phyloP scores from a whole-genome alignment of 2,888 invertebrate genomes.

The Melieria picta region DNA sequence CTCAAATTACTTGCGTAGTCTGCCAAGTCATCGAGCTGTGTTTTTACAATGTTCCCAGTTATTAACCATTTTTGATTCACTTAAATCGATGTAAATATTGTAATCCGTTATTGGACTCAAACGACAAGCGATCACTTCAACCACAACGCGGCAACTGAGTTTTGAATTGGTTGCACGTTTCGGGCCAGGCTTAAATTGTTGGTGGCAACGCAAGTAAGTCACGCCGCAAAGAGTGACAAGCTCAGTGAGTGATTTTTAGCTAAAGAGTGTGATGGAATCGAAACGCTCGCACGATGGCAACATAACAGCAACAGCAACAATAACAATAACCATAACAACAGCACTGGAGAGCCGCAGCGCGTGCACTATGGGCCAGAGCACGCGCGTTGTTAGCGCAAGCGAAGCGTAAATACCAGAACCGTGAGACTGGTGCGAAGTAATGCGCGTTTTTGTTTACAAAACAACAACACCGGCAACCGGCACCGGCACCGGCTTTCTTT shows the following conservation, averaged over 20 bases:
- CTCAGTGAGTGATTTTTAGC: background rate
- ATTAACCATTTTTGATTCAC: no score
- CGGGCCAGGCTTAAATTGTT: slow-evolving; percentile 16
- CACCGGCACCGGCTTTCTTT: background rate
- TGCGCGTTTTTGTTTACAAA: slow-evolving; percentile 8
- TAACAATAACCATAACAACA: background rate
- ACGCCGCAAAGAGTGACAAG: slow-evolving; percentile 1
- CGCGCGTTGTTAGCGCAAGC: background rate
- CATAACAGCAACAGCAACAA: background rate
- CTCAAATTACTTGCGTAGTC: no score
- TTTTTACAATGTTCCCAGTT: no score
- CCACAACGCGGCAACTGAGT: slow-evolving; percentile 35
- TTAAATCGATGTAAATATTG: no score
- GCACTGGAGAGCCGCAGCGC: background rate
- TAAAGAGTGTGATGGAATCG: slow-evolving; percentile 8
- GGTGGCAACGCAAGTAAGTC: background rate
- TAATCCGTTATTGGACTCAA: no score
- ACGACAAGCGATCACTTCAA: slow-evolving; percentile 24
- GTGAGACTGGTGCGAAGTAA: slow-evolving; percentile 2
- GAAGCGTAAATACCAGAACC: slow-evolving; percentile 10
- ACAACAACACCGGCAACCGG: background rate
- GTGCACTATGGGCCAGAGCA: slow-evolving; percentile 19
- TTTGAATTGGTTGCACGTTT: slow-evolving; percentile 13
- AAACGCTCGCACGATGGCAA: background rate
- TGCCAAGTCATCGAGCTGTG: no score